phyloP scores from a whole-genome alignment of 2,113 vertebrate species.

The Notechis scutatus region DNA sequence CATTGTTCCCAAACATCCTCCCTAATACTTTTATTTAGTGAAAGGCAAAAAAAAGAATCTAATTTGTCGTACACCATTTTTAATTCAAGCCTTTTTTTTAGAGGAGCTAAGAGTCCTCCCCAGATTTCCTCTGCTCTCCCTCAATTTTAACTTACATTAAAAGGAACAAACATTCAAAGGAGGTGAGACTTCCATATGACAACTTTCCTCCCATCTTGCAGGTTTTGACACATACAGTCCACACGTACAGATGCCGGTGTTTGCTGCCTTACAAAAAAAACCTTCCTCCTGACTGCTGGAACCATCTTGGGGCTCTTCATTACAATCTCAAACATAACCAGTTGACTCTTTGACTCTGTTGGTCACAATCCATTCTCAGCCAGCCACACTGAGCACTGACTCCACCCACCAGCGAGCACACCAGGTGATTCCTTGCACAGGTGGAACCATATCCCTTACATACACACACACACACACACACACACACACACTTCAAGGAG shows the following conservation, averaged over 20 bases:
- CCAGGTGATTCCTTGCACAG: neutral
- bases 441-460: neutral
- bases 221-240: neutral
- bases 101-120: neutral
- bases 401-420: neutral
- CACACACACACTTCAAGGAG: neutral
- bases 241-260: neutral
- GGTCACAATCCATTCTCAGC: neutral
- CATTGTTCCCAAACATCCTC: neutral
- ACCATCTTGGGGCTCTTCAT: neutral
- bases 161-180: neutral
- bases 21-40: neutral
- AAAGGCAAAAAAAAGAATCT: neutral
- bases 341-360: neutral
- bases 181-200: neutral
- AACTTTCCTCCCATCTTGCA: neutral
- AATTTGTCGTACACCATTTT: neutral
- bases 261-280: neutral
- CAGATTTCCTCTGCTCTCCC: neutral
- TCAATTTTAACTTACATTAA: neutral
- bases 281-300: neutral
- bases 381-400: neutral
- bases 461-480: neutral
- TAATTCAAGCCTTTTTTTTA: neutral
- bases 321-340: neutral